phyloP scores from a whole-genome alignment of 53 echinoderm and acorn worm genomes.

The Crossaster papposus region DNA sequence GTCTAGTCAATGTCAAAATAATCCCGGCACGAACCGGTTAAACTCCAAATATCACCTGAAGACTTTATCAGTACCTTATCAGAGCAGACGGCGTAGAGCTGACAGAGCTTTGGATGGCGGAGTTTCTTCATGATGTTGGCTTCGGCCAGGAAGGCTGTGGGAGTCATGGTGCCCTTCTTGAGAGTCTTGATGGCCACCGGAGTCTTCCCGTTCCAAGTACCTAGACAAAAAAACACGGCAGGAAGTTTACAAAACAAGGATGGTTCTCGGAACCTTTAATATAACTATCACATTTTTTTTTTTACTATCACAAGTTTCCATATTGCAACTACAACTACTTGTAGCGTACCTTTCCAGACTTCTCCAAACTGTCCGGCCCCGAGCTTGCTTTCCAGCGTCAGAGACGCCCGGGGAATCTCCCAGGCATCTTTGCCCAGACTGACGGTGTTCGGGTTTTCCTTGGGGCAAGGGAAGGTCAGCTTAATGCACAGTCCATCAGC shows the following conservation, averaged over 20 bases:
- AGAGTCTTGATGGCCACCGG: slow-evolving; percentile 91
- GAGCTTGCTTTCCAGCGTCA: slow-evolving; percentile 70
- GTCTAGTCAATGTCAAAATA: too few species aligned
- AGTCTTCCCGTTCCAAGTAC: slow-evolving; percentile 92
- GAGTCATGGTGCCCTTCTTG: slow-evolving; percentile 90
- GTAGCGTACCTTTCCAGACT: slow-evolving; percentile 93
- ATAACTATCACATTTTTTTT: too few species aligned
- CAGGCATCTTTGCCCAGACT: slow-evolving; percentile 88
- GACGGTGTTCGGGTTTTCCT: slow-evolving; percentile 83
- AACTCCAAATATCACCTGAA: not conserved
- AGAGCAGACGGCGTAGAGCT: slow-evolving; percentile 94
- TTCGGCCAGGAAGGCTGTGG: slow-evolving; percentile 92
- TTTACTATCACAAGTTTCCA: too few species aligned
- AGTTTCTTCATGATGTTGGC: slow-evolving; percentile 98
- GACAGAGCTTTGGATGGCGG: slow-evolving; percentile 83
- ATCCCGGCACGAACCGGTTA: too few species aligned
- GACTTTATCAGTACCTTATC: slow-evolving; percentile 71
- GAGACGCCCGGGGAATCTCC: slow-evolving; percentile 88
- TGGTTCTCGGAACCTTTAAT: too few species aligned
- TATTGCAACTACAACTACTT: too few species aligned
- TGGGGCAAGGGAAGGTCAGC: slow-evolving; percentile 77
- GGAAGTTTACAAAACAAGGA: too few species aligned
- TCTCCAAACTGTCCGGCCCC: slow-evolving; percentile 98
- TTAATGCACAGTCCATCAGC: slow-evolving; percentile 89
- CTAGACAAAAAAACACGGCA: slow-evolving; percentile 26